Percentiles rank a stretch among this genome's conserved stretches.
These are phyloP conservation scores for Phrynocephalus forsythii DNA, from an alignment of 2,797 vertebrate species.

Conservation along the genomic window DNA sequence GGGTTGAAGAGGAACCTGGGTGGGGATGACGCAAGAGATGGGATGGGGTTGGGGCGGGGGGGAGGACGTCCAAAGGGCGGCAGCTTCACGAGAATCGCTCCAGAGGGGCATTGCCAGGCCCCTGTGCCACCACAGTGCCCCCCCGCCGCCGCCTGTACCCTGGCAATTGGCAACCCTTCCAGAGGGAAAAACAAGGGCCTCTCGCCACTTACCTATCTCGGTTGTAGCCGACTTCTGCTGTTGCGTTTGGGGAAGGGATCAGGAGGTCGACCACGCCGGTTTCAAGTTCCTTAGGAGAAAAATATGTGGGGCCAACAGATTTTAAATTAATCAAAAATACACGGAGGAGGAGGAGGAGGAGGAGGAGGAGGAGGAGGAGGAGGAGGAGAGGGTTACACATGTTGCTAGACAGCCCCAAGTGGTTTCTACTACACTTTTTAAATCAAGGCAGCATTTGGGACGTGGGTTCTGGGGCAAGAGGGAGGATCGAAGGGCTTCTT, in stretches of 20 bases:
- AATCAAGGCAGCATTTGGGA: neutral
- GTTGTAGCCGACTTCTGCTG: conserved; percentile 88
- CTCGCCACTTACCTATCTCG: conserved; percentile 81
- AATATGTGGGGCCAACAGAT: neutral
- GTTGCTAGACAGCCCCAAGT: neutral
- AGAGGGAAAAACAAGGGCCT: conserved; percentile 12
- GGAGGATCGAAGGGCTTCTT: neutral
- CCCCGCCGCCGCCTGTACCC: too few species aligned
- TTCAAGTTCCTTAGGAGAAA: conserved; percentile 81
- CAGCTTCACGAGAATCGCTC: too few species aligned
- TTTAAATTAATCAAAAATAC: neutral
- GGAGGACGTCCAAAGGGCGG: rapidly evolving
- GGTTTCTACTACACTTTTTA: neutral
- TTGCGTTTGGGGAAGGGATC: conserved; percentile 87
- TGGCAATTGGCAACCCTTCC: neutral
- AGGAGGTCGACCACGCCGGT: conserved; percentile 86
- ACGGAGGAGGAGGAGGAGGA: neutral
- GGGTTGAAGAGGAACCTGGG: conserved; percentile 86
- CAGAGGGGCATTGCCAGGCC: too few species aligned
- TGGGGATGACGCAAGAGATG: conserved; percentile 54
- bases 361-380: neutral
- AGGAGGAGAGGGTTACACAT: neutral
- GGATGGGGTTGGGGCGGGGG: too few species aligned
- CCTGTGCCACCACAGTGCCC: neutral
- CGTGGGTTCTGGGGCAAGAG: neutral